Evolutionary conservation across 2,888 invertebrate species (phyloP).

Genomic region (Chalcis sispes): DNA sequence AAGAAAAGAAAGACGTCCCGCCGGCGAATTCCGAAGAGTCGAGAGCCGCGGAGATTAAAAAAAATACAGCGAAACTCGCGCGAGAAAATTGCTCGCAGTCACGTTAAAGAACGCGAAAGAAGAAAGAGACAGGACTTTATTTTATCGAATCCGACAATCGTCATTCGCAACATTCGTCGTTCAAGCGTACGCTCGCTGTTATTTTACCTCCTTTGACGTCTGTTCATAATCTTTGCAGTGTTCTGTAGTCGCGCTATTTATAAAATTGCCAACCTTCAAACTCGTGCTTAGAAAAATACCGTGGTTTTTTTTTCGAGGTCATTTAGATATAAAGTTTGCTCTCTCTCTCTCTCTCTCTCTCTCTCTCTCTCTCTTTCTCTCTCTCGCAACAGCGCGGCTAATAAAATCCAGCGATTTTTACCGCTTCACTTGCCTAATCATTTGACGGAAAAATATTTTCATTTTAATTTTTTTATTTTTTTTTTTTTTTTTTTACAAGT

Average conservation of each 20-base stretch:
- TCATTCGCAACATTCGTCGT: neutral
- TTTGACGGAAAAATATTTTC: no score
- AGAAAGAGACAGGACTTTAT: slow-evolving; percentile 25
- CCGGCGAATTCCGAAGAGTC: slow-evolving; percentile 29
- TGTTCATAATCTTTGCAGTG: slow-evolving; percentile 27
- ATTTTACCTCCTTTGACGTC: slow-evolving; percentile 16
- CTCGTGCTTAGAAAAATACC: slow-evolving; percentile 16
- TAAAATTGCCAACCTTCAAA: slow-evolving; percentile 42
- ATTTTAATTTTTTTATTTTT: no score
- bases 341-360: no score
- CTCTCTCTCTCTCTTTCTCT: neutral
- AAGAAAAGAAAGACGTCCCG: slow-evolving; percentile 11
- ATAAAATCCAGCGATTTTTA: no score
- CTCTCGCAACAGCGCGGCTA: neutral
- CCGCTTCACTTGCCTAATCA: no score
- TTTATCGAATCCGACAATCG: slow-evolving; percentile 30
- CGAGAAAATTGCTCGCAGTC: slow-evolving; percentile 52
- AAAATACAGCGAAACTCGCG: slow-evolving; percentile 1
- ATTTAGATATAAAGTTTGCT: slow-evolving; percentile 19
- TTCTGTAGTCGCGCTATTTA: slow-evolving; percentile 35
- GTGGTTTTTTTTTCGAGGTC: slow-evolving; percentile 14
- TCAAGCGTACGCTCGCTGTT: slow-evolving; percentile 10
- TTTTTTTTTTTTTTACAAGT: no score
- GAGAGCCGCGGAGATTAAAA: neutral
- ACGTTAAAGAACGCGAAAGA: slow-evolving; percentile 30